These are phyloP conservation scores for Torymus aiolomorphi DNA, from an alignment of 2,888 invertebrate genomes.

Conservation along the genomic window DNA sequence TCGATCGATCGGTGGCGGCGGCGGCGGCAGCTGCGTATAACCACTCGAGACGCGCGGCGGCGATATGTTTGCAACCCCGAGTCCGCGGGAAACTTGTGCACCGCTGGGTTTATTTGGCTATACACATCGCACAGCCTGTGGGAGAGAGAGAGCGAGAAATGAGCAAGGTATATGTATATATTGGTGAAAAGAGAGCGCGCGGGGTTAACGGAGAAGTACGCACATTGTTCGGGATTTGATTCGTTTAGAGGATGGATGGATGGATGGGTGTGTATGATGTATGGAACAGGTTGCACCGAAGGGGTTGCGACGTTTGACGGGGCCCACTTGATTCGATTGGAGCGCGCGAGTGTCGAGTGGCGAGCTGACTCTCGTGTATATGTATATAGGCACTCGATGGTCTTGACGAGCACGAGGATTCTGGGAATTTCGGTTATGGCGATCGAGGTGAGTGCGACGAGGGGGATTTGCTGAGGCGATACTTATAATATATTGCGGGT, in stretches of 20 bases:
- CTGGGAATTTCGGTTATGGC: slow-evolving; percentile 48
- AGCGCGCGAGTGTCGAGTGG: too few species aligned
- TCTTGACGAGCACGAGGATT: slow-evolving; percentile 11
- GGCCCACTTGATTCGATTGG: too few species aligned
- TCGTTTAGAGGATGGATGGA: slow-evolving; percentile 18
- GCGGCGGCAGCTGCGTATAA: too few species aligned
- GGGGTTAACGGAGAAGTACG: not conserved
- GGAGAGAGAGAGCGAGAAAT: slow-evolving; percentile 25
- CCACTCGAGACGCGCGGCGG: slow-evolving; percentile 8
- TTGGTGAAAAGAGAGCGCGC: slow-evolving; percentile 15
- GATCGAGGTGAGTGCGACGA: too few species aligned
- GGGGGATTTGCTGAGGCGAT: too few species aligned
- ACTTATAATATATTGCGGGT: too few species aligned
- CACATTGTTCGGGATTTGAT: slow-evolving; percentile 25
- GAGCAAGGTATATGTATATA: not conserved
- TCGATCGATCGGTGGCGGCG: too few species aligned
- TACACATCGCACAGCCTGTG: slow-evolving; percentile 24
- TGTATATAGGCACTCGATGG: not conserved
- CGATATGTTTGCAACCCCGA: too few species aligned
- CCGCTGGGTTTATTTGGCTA: slow-evolving; percentile 50
- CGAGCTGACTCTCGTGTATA: too few species aligned
- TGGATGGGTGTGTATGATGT: too few species aligned
- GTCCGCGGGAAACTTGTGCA: not conserved
- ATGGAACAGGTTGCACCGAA: too few species aligned
- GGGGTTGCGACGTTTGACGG: too few species aligned